phyloP scores from a whole-genome alignment of 2,888 invertebrate genomes.

The Strigamia maritima region DNA sequence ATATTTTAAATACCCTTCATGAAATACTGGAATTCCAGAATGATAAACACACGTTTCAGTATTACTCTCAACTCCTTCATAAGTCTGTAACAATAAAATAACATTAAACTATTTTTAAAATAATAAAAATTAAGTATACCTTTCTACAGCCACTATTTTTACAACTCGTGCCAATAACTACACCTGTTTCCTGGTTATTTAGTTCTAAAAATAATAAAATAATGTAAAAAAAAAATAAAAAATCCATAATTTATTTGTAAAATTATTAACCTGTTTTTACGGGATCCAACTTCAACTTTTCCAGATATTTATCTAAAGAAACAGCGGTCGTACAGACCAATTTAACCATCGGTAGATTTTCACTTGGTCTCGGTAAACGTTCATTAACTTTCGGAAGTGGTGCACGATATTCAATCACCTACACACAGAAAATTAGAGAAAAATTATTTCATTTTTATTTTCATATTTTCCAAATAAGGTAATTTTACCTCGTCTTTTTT shows the following conservation, averaged over 20 bases:
- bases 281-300: constrained; percentile 46
- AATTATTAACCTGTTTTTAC: background rate
- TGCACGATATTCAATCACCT: constrained; percentile 40
- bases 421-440: too few relatives aligned
- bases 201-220: too few relatives aligned
- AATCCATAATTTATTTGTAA: background rate
- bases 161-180: constrained; percentile 60
- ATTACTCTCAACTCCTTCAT: constrained; percentile 64
- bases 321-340: constrained; percentile 59
- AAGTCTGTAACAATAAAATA: constrained; percentile 56
- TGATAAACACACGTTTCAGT: constrained; percentile 70
- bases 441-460: too few relatives aligned
- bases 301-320: constrained; percentile 64
- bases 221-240: background rate
- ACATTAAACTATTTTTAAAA: background rate
- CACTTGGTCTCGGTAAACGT: constrained; percentile 47
- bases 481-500: constrained; percentile 62
- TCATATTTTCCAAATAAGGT: too few relatives aligned
- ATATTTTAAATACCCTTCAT: constrained; percentile 76
- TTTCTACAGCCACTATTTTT: constrained; percentile 74
- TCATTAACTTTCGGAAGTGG: constrained; percentile 38
- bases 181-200: background rate
- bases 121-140: background rate
- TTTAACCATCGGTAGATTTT: constrained; percentile 47
- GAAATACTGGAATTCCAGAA: constrained; percentile 87